These are phyloP conservation scores for Cordylochernes scorpioides DNA, from an alignment of 2,888 invertebrate genomes.

Conservation along the genomic window DNA sequence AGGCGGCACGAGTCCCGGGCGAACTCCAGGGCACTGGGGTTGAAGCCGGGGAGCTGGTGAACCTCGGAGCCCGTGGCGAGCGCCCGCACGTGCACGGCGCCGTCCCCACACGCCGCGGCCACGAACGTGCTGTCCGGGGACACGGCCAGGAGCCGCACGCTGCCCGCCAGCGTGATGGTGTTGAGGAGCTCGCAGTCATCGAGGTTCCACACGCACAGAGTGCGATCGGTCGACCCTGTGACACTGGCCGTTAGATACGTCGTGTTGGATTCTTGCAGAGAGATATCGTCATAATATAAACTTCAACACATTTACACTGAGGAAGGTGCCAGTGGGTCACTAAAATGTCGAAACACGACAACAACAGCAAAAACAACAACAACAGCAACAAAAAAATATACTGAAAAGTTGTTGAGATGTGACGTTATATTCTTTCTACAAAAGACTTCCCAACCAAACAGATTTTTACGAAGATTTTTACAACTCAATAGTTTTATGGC, in stretches of 20 bases:
- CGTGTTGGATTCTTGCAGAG: neutral
- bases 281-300: too few relatives aligned
- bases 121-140: slow-evolving; percentile 70
- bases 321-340: too few relatives aligned
- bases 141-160: slow-evolving; percentile 47
- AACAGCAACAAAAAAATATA: too few relatives aligned
- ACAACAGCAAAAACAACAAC: too few relatives aligned
- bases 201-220: slow-evolving; percentile 56
- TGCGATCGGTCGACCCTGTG: slow-evolving; percentile 32
- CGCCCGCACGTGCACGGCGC: slow-evolving; percentile 53
- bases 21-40: slow-evolving; percentile 34
- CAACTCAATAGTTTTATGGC: too few relatives aligned
- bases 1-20: slow-evolving; percentile 54
- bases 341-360: too few relatives aligned
- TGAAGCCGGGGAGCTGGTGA: slow-evolving; percentile 39
- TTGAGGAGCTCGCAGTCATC: slow-evolving; percentile 50
- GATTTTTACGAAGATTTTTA: too few relatives aligned
- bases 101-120: slow-evolving; percentile 56
- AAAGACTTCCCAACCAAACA: too few relatives aligned
- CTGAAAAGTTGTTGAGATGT: too few relatives aligned
- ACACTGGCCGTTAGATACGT: slow-evolving; percentile 2
- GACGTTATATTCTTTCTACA: too few relatives aligned
- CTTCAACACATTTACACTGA: too few relatives aligned
- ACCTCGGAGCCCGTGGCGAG: slow-evolving; percentile 67
- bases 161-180: slow-evolving; percentile 38